Conservation (phyloP, 2,113 vertebrate genomes). For the Riparia riparia region DNA sequence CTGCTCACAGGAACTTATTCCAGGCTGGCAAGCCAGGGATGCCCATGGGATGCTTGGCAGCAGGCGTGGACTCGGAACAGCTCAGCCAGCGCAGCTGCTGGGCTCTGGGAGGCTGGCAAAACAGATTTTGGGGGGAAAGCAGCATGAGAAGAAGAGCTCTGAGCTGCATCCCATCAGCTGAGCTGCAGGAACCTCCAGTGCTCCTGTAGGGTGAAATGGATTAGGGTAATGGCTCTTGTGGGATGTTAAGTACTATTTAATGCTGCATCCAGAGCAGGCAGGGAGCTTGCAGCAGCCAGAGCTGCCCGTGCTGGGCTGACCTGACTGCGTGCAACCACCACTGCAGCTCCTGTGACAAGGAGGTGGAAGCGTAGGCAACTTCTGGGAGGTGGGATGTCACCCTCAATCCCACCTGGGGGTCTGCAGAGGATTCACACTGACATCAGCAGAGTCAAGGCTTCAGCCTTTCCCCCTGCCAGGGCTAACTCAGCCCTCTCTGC, state of each 20-base stretch:
- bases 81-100: neutral
- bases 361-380: neutral
- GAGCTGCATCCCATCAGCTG: neutral
- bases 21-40: neutral
- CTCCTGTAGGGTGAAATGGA: neutral
- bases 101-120: neutral
- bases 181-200: neutral
- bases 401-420: neutral
- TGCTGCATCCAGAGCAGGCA: neutral
- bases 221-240: neutral
- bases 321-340: rapidly evolving
- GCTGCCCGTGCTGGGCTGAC: neutral
- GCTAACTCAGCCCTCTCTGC: neutral
- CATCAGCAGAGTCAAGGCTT: neutral
- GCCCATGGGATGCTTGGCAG: neutral
- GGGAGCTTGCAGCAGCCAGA: neutral
- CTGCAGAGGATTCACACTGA: neutral
- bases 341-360: neutral
- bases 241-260: neutral
- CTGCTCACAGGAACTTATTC: neutral
- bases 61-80: rapidly evolving
- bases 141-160: neutral
- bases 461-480: neutral
- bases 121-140: neutral
- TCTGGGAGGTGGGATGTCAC: neutral